Evolutionary conservation across 2,888 invertebrate species (phyloP).

Genomic region (Notodonta ziczac): DNA sequence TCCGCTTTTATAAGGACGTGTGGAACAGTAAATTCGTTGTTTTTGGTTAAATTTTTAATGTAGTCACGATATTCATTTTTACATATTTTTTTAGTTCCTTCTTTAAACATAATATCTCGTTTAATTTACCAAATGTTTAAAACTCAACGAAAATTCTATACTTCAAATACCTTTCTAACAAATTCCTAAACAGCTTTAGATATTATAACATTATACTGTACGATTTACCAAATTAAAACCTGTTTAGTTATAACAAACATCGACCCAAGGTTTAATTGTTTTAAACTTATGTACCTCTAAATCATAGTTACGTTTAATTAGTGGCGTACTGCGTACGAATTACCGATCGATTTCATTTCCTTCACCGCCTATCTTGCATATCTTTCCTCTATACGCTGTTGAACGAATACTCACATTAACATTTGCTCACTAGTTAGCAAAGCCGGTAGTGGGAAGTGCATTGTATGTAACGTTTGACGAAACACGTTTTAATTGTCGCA

Average conservation of each 20-base stretch:
- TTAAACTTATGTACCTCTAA: neutral
- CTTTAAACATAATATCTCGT: neutral
- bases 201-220: too few species aligned
- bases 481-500: slow-evolving; percentile 67
- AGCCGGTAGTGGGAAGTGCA: slow-evolving; percentile 64
- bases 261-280: neutral
- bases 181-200: too few species aligned
- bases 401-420: slow-evolving; percentile 1
- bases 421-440: slow-evolving; percentile 26
- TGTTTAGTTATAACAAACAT: neutral
- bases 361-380: neutral
- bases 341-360: slow-evolving; percentile 4
- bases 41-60: neutral
- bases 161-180: too few species aligned
- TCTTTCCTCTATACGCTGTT: slow-evolving; percentile 4
- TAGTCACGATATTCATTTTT: neutral
- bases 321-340: neutral
- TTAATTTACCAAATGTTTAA: too few species aligned
- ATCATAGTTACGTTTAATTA: neutral
- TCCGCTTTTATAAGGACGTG: slow-evolving; percentile 16
- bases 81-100: neutral
- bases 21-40: neutral
- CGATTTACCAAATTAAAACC: too few species aligned
- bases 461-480: slow-evolving; percentile 59
- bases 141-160: too few species aligned